Base-by-base conservation (phyloP, 2,888 invertebrate genomes). In the Geotrupes spiniger region DNA sequence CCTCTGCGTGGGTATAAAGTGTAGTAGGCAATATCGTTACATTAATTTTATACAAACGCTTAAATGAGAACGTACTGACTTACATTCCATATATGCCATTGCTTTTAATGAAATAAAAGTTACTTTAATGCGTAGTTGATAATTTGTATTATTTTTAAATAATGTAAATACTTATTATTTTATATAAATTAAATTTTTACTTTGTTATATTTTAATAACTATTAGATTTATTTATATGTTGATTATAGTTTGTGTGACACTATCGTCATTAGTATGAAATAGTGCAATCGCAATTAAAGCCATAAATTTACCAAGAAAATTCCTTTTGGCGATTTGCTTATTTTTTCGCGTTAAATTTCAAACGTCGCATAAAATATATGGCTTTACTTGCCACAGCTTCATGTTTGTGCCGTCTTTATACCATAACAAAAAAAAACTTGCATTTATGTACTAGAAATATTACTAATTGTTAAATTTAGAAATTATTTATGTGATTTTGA, bases 401-500 rank as follows among this genome's bases (percentile, higher is more conserved):
- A 66, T 68, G 65, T 68, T 65, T 65, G 68, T 69, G 64, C 64
- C 66, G 66, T 68, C 63, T 63, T 58, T 62, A 62, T 51, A 53
- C 46, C 45, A 42, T 43, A 53, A 54, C 50, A 37, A 45, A 59
- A 58, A 49, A 45, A 53, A 55, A 52, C 60, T 61, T 53, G 65
- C 65, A 67, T 66, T 68, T 67, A 66, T 67, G 66, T 69, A 65
- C 63, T 68, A 69, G 65, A 64, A 59, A 60, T 59, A 60, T 63
- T 60, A 62, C 59, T 63, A 52, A 63, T 68, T 68, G 68, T 69
- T 68, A 69, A 60, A 66, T 61, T 67, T 69, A 69, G 69, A 44
- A 62, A 68, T 69, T 68, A 62, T 69, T 68, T 70, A 67, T 69
- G 69, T 68, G 63, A 64, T 67, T 68, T 67, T 68, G 65, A 66